Conservation (phyloP, 2,113 vertebrate genomes). For the Verasper variegatus region DNA sequence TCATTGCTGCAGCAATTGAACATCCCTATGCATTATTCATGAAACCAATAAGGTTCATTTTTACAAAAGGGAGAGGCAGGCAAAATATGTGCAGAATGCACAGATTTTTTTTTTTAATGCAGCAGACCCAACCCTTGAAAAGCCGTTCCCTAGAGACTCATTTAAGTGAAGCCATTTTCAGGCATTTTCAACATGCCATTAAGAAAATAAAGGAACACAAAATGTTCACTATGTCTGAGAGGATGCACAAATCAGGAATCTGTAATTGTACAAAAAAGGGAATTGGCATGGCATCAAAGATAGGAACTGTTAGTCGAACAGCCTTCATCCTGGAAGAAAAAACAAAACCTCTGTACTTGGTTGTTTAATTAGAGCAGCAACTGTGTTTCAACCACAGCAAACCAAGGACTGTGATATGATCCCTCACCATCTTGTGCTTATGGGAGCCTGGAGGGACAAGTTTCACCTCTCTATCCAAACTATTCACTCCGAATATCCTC, state of each 20-base stretch:
- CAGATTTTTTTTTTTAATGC: constrained; percentile 74
- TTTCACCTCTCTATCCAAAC: constrained; percentile 64
- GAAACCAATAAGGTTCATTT: constrained; percentile 80
- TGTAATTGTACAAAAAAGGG: constrained; percentile 20
- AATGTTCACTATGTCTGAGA: constrained; percentile 49
- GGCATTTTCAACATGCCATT: constrained; percentile 74
- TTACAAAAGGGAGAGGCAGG: constrained; percentile 74
- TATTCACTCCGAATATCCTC: constrained; percentile 41
- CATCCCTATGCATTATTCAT: constrained; percentile 82
- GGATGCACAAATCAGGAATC: constrained; percentile 36
- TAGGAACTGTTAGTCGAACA: constrained; percentile 14
- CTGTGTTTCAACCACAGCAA: constrained; percentile 31
- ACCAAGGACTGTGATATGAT: constrained; percentile 57
- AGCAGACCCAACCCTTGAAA: constrained; percentile 72
- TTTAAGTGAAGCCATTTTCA: constrained; percentile 78
- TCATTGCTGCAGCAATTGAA: constrained; percentile 79
- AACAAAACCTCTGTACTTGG: constrained; percentile 33
- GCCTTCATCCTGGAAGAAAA: constrained; percentile 1
- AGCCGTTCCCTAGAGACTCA: constrained; percentile 71
- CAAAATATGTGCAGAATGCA: constrained; percentile 78
- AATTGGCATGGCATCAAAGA: constrained; percentile 35
- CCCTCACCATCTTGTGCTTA: constrained; percentile 47
- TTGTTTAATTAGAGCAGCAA: constrained; percentile 54
- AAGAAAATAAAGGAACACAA: constrained; percentile 58
- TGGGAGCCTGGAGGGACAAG: constrained; percentile 45